phyloP scores from a whole-genome alignment of 2,113 vertebrate species.

The Lycocorax pyrrhopterus region DNA sequence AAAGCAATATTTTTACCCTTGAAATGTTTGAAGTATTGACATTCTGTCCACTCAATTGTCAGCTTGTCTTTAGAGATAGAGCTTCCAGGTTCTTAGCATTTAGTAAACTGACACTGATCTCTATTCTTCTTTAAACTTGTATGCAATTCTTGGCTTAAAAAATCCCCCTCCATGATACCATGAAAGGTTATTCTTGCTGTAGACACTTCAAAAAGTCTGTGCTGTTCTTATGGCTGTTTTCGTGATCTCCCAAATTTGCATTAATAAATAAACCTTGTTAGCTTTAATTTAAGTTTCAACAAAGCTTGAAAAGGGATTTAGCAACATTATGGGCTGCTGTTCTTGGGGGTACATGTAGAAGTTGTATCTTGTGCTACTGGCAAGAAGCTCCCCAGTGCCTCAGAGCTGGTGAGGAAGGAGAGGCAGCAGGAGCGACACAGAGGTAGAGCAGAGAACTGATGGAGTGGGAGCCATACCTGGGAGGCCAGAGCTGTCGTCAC shows the following conservation, averaged over 20 bases:
- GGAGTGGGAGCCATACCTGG: not conserved
- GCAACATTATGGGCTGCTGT: not conserved
- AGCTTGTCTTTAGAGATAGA: slow-evolving; percentile 70
- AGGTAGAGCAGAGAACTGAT: not conserved
- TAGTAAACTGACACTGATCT: slow-evolving; percentile 76
- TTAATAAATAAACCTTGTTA: not conserved
- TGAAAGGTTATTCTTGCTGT: slow-evolving; percentile 28
- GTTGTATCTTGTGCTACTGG: not conserved
- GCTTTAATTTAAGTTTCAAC: not conserved
- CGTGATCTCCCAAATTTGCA: not conserved
- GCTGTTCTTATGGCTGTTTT: not conserved
- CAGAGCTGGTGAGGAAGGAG: not conserved
- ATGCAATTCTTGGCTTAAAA: slow-evolving; percentile 45
- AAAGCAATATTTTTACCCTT: slow-evolving; percentile 91
- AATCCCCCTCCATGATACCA: not conserved
- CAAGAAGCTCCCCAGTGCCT: not conserved
- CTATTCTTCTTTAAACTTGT: slow-evolving; percentile 63
- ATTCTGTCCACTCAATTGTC: slow-evolving; percentile 74
- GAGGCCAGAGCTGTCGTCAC: not conserved
- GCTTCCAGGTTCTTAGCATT: slow-evolving; percentile 70
- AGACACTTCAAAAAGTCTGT: not conserved
- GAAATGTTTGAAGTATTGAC: slow-evolving; percentile 86
- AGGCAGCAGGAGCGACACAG: accelerated
- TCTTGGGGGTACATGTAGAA: not conserved
- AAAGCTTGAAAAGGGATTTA: not conserved